Evolutionary conservation across 2,888 invertebrate species (phyloP).

Genomic region (Diadegma fenestrale): DNA sequence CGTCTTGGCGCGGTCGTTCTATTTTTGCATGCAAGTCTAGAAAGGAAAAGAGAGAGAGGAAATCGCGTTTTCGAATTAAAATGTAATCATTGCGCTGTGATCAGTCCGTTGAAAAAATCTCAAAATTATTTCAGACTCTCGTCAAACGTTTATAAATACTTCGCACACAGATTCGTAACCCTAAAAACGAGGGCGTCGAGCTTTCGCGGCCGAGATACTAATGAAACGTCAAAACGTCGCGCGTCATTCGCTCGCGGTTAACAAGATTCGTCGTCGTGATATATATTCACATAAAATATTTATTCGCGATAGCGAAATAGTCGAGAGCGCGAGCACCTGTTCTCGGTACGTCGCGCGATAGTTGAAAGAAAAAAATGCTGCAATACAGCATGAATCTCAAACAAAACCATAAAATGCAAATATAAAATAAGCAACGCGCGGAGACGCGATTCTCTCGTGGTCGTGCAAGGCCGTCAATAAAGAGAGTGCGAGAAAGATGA

Average conservation of each 20-base stretch:
- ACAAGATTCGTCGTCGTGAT: conserved; percentile 6
- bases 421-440: conserved; percentile 51
- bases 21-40: background rate
- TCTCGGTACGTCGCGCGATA: background rate
- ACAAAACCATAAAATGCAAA: conserved; percentile 45
- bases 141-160: background rate
- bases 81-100: too few species aligned
- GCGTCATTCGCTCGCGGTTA: background rate
- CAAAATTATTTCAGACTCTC: too few species aligned
- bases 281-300: conserved; percentile 21
- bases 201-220: background rate
- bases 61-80: too few species aligned
- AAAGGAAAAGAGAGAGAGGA: too few species aligned
- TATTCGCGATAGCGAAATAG: conserved; percentile 30
- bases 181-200: background rate
- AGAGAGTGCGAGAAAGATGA: conserved; percentile 19
- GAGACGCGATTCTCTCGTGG: conserved; percentile 59
- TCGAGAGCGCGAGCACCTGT: conserved; percentile 32
- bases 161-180: background rate
- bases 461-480: conserved; percentile 51
- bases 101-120: too few species aligned
- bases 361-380: conserved; percentile 35
- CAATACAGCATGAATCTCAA: conserved; percentile 12
- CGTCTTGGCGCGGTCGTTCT: background rate
- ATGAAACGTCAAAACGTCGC: background rate